Conservation (phyloP, 2,888 invertebrate species). For the Coelinius sp. region DNA sequence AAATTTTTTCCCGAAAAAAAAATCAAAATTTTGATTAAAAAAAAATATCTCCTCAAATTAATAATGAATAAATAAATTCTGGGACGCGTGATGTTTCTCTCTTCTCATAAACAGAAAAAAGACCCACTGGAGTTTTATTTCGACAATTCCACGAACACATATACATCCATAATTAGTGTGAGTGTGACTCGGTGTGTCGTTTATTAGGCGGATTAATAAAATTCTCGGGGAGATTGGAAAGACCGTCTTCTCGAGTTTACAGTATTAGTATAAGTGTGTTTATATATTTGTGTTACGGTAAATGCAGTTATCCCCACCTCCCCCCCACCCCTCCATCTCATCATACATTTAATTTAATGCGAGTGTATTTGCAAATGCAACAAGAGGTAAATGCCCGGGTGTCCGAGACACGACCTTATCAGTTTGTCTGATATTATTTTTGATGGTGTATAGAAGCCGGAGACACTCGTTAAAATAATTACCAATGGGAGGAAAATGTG, state of each 20-base stretch:
- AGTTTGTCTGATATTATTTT: slow-evolving; percentile 46
- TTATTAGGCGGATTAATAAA: slow-evolving; percentile 64
- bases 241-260: slow-evolving; percentile 22
- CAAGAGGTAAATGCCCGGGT: slow-evolving; percentile 58
- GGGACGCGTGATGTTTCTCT: background rate
- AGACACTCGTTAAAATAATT: slow-evolving; percentile 22
- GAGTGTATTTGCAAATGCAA: background rate
- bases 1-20: too few species aligned
- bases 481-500: background rate
- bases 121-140: slow-evolving; percentile 35
- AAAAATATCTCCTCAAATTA: background rate
- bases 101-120: background rate
- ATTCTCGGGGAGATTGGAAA: slow-evolving; percentile 60
- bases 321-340: too few species aligned
- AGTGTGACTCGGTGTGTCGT: slow-evolving; percentile 39
- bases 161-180: slow-evolving; percentile 35
- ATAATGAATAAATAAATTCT: too few species aligned
- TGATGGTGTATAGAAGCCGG: slow-evolving; percentile 32
- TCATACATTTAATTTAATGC: background rate
- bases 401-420: slow-evolving; percentile 63
- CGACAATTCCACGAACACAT: slow-evolving; percentile 51
- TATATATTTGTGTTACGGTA: slow-evolving; percentile 19
- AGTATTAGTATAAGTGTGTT: slow-evolving; percentile 37
- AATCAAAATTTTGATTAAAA: too few species aligned
- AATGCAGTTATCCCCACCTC: slow-evolving; percentile 24